phyloP scores from a whole-genome alignment of 2,113 vertebrate genomes.

The Murina feae region DNA sequence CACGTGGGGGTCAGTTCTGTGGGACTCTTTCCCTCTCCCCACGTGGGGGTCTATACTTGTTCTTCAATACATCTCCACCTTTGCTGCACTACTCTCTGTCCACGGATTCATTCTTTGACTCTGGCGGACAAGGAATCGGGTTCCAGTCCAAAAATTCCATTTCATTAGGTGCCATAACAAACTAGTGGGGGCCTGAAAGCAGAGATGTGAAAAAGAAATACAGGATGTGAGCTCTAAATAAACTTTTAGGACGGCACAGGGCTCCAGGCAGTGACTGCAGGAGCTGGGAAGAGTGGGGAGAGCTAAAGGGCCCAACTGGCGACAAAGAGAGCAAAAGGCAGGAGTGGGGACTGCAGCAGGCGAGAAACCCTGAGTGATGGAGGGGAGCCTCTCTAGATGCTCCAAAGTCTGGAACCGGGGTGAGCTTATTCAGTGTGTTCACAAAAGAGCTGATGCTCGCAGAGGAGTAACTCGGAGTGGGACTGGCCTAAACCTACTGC shows the following conservation, averaged over 20 bases:
- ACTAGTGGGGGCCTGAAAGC: background rate
- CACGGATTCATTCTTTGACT: too few relatives aligned
- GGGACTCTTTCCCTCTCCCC: too few relatives aligned
- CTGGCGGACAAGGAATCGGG: too few relatives aligned
- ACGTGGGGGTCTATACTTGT: too few relatives aligned
- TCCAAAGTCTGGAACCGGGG: background rate
- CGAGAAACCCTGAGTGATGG: background rate
- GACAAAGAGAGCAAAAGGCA: background rate
- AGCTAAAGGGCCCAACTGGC: background rate
- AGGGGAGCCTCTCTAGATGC: background rate
- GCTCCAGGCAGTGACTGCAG: background rate
- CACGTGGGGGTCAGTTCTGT: too few relatives aligned
- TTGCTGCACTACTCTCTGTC: too few relatives aligned
- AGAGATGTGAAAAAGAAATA: background rate
- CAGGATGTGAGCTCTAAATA: background rate
- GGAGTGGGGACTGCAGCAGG: accelerated
- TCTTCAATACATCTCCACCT: too few relatives aligned
- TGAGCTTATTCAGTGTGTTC: background rate
- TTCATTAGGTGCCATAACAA: background rate
- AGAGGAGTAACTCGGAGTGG: background rate
- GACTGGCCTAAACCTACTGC: background rate
- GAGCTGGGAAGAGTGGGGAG: background rate
- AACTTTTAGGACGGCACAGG: background rate
- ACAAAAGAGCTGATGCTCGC: background rate
- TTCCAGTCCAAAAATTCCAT: too few relatives aligned